Evolutionary conservation across 2,797 vertebrate genomes (phyloP).

Genomic region (Sebastes miniatus): DNA sequence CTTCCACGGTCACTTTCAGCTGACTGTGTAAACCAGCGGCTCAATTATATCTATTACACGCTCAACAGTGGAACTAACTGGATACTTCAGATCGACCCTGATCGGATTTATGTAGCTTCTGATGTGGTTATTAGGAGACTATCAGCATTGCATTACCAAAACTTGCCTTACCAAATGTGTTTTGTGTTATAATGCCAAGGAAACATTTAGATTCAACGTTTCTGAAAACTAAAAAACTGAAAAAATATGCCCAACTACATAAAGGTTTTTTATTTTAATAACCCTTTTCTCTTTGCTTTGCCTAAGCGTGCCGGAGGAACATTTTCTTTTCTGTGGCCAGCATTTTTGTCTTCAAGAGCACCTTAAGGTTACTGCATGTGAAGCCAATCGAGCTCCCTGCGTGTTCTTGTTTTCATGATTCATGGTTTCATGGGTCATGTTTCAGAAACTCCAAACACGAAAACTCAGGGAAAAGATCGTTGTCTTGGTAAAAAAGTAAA

Average conservation of each 20-base stretch:
- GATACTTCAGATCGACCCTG: background rate
- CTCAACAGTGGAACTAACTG: background rate
- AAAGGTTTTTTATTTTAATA: background rate
- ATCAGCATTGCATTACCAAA: background rate
- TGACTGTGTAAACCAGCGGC: conserved; percentile 20
- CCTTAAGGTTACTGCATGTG: background rate
- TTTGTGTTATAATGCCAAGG: background rate
- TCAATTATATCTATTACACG: conserved; percentile 22
- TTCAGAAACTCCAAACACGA: background rate
- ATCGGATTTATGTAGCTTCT: conserved; percentile 10
- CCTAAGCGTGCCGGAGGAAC: background rate
- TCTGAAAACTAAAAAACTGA: background rate
- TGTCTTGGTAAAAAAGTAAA: background rate
- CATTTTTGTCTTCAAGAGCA: background rate
- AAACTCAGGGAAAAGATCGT: background rate
- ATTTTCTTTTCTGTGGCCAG: background rate
- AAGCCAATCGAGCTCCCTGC: background rate
- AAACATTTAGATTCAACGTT: background rate
- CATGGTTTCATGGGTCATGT: background rate
- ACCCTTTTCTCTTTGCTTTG: background rate
- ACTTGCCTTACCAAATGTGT: background rate
- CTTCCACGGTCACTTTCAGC: conserved; percentile 27
- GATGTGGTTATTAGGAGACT: background rate
- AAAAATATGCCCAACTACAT: background rate
- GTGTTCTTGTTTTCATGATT: background rate